A percentile compares a stretch with the other conserved stretches of the same genome.
phyloP scores from a whole-genome alignment of 2,113 vertebrate species.

The Pseudonaja textilis region DNA sequence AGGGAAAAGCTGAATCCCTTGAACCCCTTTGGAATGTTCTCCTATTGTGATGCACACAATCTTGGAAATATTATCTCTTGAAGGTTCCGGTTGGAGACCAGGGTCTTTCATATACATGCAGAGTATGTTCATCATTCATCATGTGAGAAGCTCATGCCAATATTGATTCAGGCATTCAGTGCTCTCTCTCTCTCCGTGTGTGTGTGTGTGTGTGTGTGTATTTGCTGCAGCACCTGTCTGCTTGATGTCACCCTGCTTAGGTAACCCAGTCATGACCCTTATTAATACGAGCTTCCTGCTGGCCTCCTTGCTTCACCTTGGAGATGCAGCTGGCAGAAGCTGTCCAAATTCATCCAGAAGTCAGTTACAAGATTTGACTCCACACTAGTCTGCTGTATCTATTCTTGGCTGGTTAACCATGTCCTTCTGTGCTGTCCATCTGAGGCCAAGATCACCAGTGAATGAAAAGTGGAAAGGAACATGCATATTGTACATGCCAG shows the following conservation, averaged over 20 bases:
- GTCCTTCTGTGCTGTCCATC: not conserved
- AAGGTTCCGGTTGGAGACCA: not conserved
- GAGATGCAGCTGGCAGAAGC: not conserved
- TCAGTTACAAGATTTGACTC: not conserved
- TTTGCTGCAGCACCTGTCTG: not conserved
- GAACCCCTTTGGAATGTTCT: not conserved
- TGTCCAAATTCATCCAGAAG: not conserved
- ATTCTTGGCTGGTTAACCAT: not conserved
- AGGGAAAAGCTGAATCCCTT: not conserved
- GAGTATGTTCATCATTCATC: not conserved
- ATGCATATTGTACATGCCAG: not conserved
- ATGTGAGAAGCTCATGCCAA: not conserved
- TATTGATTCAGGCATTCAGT: not conserved
- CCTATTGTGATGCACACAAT: accelerated
- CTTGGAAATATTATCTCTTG: not conserved
- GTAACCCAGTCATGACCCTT: not conserved
- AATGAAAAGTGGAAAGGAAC: not conserved
- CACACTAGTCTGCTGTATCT: not conserved
- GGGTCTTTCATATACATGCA: not conserved
- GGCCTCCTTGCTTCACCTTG: not conserved
- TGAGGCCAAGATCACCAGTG: not conserved
- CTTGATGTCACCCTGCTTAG: not conserved
- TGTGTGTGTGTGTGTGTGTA: not conserved
- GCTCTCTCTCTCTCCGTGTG: not conserved
- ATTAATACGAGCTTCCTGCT: not conserved